phyloP scores from a whole-genome alignment of 2,797 vertebrate species.

The Amphiprion clarkii region DNA sequence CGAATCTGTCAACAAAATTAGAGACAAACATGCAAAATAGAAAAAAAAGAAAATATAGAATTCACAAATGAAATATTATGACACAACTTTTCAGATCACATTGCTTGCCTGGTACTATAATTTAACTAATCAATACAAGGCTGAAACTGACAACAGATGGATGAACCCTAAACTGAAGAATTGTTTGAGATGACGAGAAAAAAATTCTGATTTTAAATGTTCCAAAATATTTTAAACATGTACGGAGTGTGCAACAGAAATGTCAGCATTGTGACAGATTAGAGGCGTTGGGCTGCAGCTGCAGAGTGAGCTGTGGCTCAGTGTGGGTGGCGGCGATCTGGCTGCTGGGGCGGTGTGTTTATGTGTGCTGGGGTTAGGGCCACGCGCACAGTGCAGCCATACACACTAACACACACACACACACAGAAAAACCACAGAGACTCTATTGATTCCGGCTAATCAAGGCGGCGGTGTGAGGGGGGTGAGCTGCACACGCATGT shows the following conservation, averaged over 20 bases:
- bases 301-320: conserved; percentile 58
- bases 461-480: conserved; percentile 73
- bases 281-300: conserved; percentile 71
- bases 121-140: no score
- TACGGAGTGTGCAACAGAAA: conserved; percentile 25
- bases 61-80: no score
- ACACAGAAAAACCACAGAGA: conserved; percentile 76
- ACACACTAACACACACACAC: conserved; percentile 51
- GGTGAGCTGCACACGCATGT: conserved; percentile 75
- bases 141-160: no score
- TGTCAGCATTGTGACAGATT: conserved; percentile 41
- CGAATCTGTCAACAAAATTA: not conserved
- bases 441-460: conserved; percentile 85
- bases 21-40: no score
- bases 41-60: no score
- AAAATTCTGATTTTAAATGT: conserved; percentile 7
- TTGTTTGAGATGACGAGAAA: not conserved
- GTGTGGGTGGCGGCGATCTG: conserved; percentile 74
- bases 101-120: no score
- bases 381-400: conserved; percentile 70
- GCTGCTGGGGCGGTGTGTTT: conserved; percentile 78
- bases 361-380: conserved; percentile 77
- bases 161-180: not conserved
- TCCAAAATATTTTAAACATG: not conserved
- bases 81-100: no score